Conservation (phyloP, 2,113 vertebrate species). For the Boulengeromyrus knoepffleri region DNA sequence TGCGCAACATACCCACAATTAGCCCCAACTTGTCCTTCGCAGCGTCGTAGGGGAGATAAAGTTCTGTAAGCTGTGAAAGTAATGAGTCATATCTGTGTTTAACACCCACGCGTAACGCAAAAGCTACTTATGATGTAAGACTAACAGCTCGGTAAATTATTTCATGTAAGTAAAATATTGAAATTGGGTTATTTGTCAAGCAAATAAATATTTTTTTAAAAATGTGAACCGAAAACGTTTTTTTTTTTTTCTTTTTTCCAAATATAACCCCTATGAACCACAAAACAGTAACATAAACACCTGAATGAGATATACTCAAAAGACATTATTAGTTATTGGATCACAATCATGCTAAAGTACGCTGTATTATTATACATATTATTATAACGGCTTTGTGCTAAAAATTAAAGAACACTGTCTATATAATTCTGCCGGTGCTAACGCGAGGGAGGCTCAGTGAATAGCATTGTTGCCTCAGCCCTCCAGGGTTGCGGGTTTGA, state of each 20-base stretch:
- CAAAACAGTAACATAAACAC: background rate
- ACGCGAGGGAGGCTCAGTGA: no score
- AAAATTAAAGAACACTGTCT: background rate
- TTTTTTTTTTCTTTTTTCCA: background rate
- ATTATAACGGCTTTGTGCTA: background rate
- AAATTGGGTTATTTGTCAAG: slow-evolving; percentile 46
- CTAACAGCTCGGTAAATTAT: slow-evolving; percentile 52
- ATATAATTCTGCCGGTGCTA: background rate
- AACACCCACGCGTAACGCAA: slow-evolving; percentile 31
- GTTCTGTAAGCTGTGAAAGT: background rate
- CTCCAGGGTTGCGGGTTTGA: background rate
- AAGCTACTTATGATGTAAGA: slow-evolving; percentile 28
- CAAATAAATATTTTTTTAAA: slow-evolving; percentile 29
- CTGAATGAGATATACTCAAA: background rate
- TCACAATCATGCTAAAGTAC: background rate
- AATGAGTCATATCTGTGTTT: slow-evolving; percentile 12
- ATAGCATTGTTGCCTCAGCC: background rate
- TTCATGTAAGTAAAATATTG: slow-evolving; percentile 54
- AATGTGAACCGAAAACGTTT: background rate
- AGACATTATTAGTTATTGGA: background rate
- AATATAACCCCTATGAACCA: background rate
- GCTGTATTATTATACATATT: background rate
- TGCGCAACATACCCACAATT: background rate
- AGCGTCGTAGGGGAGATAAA: background rate
- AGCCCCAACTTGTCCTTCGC: background rate